These are phyloP conservation scores for Onthophagus taurus DNA, from an alignment of 1,140 invertebrate species.

Conservation along the genomic window DNA sequence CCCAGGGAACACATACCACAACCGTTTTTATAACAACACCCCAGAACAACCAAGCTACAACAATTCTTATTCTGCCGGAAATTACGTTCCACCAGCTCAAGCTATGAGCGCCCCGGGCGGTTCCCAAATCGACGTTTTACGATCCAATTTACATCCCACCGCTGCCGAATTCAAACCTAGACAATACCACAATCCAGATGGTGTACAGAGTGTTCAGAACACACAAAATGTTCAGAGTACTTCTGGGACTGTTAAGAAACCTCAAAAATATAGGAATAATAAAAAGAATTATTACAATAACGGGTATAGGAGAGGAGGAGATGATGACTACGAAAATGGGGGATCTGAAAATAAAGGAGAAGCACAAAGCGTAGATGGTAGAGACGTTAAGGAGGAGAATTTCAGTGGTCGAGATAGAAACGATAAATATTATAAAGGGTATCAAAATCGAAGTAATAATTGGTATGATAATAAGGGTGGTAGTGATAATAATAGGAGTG, in stretches of 20 bases:
- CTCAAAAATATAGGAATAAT: neutral
- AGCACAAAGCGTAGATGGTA: neutral
- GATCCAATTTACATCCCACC: slow-evolving; percentile 2
- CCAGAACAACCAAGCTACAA: too few relatives aligned
- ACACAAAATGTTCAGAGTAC: neutral
- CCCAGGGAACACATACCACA: too few relatives aligned
- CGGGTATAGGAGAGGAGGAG: neutral
- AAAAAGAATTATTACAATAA: neutral
- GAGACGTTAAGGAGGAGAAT: too few relatives aligned
- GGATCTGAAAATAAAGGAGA: neutral
- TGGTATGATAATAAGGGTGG: neutral
- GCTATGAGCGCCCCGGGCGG: too few relatives aligned
- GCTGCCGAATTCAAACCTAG: slow-evolving; percentile 10
- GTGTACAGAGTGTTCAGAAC: too few relatives aligned
- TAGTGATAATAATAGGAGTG: neutral
- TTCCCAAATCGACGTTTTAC: slow-evolving; percentile 3
- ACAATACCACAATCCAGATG: too few relatives aligned
- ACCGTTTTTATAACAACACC: too few relatives aligned
- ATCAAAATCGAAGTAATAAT: neutral
- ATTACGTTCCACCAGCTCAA: too few relatives aligned
- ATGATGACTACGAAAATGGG: neutral
- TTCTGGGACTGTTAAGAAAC: slow-evolving; percentile 4
- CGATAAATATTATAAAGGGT: too few relatives aligned
- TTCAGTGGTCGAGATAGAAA: too few relatives aligned
- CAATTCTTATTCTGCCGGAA: too few relatives aligned